phyloP scores from a whole-genome alignment of 2,113 vertebrate genomes.

The Egretta garzetta region DNA sequence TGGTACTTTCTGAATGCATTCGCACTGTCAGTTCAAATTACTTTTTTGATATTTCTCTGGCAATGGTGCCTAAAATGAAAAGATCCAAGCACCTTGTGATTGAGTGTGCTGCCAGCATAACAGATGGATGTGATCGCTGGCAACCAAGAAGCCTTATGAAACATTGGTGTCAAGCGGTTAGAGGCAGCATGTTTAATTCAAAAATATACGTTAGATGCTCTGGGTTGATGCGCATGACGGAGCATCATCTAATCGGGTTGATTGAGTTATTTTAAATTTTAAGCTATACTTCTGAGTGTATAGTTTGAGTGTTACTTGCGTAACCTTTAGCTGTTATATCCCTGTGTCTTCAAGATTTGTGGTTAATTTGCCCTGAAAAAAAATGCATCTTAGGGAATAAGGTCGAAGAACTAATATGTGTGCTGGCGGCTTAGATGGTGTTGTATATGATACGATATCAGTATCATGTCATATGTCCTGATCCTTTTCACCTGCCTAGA shows the following conservation, averaged over 20 bases:
- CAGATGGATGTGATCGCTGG: conserved; percentile 22
- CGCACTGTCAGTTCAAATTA: background rate
- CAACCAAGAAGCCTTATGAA: background rate
- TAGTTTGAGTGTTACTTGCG: background rate
- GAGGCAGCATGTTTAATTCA: background rate
- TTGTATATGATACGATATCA: background rate
- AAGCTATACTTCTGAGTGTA: background rate
- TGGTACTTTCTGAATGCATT: background rate
- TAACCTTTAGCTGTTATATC: background rate
- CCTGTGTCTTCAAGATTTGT: background rate
- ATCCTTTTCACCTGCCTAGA: background rate
- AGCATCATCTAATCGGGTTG: background rate
- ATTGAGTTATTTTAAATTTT: background rate
- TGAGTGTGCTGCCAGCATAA: background rate
- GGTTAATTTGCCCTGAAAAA: background rate
- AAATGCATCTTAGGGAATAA: background rate
- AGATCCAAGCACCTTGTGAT: conserved; percentile 6
- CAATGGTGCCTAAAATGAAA: background rate
- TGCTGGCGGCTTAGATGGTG: background rate
- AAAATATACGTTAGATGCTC: background rate
- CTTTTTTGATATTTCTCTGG: background rate
- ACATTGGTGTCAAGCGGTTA: background rate
- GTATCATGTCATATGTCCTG: background rate
- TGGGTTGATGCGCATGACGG: background rate
- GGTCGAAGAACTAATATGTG: background rate